phyloP scores from a whole-genome alignment of 2,113 vertebrate species.

The Loxodonta africana region DNA sequence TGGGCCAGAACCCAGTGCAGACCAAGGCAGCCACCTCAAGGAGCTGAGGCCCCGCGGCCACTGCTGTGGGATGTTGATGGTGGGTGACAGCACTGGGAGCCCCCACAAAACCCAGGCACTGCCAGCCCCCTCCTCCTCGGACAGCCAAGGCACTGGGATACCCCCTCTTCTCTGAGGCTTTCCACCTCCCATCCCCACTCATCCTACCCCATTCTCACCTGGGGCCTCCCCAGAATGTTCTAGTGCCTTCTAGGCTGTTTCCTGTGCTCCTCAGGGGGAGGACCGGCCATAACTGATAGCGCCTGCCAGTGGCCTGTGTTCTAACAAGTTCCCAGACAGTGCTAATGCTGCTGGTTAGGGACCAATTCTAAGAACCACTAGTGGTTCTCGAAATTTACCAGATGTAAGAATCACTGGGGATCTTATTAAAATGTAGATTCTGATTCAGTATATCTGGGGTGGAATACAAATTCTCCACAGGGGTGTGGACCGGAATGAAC shows the following conservation, averaged over 20 bases:
- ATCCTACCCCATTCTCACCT: neutral
- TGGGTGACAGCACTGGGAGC: rapidly evolving
- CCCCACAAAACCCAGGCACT: neutral
- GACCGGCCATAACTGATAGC: neutral
- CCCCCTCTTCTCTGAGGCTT: neutral
- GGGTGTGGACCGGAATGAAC: no score
- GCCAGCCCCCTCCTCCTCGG: neutral
- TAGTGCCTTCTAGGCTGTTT: neutral
- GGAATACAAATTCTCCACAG: no score
- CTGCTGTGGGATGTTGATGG: neutral
- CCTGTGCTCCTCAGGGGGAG: neutral
- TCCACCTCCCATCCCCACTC: neutral
- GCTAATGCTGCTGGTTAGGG: no score
- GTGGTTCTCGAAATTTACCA: no score
- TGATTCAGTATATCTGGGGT: no score
- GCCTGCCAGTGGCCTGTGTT: neutral
- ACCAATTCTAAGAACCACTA: no score
- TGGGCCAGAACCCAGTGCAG: neutral
- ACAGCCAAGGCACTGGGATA: neutral
- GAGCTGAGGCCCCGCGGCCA: no score
- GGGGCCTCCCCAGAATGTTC: neutral
- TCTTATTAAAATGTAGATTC: no score
- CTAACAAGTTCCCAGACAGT: no score
- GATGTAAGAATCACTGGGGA: no score
- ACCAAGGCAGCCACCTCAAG: neutral